Conservation (phyloP, 2,888 invertebrate species). For the Chelonus formosanus region DNA sequence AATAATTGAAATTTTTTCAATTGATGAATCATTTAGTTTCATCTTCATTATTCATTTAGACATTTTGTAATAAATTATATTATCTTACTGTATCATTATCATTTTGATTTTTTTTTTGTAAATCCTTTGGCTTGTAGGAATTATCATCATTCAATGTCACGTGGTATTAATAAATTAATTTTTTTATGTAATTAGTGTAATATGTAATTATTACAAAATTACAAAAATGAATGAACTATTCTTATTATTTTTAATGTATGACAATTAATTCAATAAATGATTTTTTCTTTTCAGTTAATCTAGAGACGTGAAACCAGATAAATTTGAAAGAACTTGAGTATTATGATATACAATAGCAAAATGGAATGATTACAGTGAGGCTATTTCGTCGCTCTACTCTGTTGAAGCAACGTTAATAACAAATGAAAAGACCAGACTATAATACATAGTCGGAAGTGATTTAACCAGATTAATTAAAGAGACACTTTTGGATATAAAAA, state of each 20-base stretch:
- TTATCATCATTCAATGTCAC: slow-evolving; percentile 16
- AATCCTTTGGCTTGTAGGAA: slow-evolving; percentile 28
- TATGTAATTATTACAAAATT: too few species aligned
- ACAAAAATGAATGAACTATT: too few species aligned
- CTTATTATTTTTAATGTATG: too few species aligned
- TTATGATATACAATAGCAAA: slow-evolving; percentile 31
- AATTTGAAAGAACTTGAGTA: slow-evolving; percentile 16
- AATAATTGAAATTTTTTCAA: background rate
- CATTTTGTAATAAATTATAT: background rate
- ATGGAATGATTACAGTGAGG: slow-evolving; percentile 39
- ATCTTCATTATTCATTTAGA: background rate
- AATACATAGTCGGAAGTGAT: slow-evolving; percentile 44
- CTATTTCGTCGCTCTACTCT: slow-evolving; percentile 62
- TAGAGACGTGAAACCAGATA: slow-evolving; percentile 54
- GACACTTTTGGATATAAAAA: slow-evolving; percentile 34
- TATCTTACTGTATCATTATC: slow-evolving; percentile 38
- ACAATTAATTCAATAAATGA: slow-evolving; percentile 5
- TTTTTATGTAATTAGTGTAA: background rate
- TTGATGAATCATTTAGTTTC: background rate
- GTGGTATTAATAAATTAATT: background rate
- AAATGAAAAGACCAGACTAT: slow-evolving; percentile 49
- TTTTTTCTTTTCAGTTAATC: slow-evolving; percentile 60
- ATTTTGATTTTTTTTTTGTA: slow-evolving; percentile 23
- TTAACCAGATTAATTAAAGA: slow-evolving; percentile 41
- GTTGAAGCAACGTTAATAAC: slow-evolving; percentile 60